These are phyloP conservation scores for Pantherophis alleghaniensis DNA, from an alignment of 2,797 vertebrate species.

Conservation along the genomic window DNA sequence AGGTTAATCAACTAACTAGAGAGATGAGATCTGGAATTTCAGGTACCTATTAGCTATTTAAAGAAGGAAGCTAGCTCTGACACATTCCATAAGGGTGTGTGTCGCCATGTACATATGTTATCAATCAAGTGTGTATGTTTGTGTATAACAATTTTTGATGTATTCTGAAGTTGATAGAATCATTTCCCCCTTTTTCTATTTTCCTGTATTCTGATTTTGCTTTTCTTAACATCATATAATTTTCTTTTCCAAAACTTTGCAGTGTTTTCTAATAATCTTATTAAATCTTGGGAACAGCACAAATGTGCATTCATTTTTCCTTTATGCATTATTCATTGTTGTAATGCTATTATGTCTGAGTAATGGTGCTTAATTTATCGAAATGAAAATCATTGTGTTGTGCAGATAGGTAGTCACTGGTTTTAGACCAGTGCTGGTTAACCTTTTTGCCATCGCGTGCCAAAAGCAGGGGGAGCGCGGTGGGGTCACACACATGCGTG, in stretches of 20 bases:
- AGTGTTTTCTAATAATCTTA: not conserved
- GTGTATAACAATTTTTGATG: slow-evolving; percentile 19
- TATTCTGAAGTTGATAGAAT: slow-evolving; percentile 5
- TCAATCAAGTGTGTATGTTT: slow-evolving; percentile 26
- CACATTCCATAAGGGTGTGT: slow-evolving; percentile 57
- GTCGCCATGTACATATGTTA: not conserved
- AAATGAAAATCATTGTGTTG: not conserved
- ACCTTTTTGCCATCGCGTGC: no score
- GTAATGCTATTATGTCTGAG: not conserved
- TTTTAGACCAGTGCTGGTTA: not conserved
- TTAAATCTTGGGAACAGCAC: not conserved
- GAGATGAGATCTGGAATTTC: slow-evolving; percentile 69
- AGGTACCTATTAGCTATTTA: slow-evolving; percentile 66
- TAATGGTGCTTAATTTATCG: not conserved
- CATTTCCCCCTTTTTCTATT: not conserved
- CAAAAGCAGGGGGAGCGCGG: no score
- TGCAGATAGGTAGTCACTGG: not conserved
- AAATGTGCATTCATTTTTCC: not conserved
- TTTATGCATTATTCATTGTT: not conserved
- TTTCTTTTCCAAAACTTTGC: not conserved
- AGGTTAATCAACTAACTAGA: slow-evolving; percentile 60
- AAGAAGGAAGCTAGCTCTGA: slow-evolving; percentile 63
- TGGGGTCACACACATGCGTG: no score
- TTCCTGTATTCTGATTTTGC: not conserved
- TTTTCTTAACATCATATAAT: not conserved